A percentile compares a stretch with the other conserved stretches of the same genome.
Conservation (phyloP, 2,888 invertebrate species). For the Synanthedon formicaeformis region DNA sequence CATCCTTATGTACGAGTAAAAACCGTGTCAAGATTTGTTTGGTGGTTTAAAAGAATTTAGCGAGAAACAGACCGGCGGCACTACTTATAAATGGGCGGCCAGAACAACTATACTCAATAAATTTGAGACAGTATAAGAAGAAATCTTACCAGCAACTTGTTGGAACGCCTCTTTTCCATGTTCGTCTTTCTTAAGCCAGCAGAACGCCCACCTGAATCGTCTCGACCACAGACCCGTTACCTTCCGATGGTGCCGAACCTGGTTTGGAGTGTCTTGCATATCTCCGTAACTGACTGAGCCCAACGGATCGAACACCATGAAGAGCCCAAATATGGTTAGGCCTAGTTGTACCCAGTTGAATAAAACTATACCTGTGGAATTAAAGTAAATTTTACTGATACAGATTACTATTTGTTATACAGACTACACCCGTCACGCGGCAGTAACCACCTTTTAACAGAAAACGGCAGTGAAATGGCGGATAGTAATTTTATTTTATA, state of each 20-base stretch:
- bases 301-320: slow-evolving; percentile 85
- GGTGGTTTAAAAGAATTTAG: too few relatives aligned
- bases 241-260: slow-evolving; percentile 76
- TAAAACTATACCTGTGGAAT: slow-evolving; percentile 75
- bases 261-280: slow-evolving; percentile 74
- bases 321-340: slow-evolving; percentile 79
- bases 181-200: slow-evolving; percentile 79
- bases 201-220: slow-evolving; percentile 81
- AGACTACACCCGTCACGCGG: too few relatives aligned
- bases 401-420: too few relatives aligned
- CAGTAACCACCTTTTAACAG: too few relatives aligned
- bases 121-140: background rate
- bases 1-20: too few relatives aligned
- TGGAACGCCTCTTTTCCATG: slow-evolving; percentile 83
- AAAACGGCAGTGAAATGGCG: too few relatives aligned
- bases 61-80: too few relatives aligned
- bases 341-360: slow-evolving; percentile 86
- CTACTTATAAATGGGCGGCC: too few relatives aligned
- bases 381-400: too few relatives aligned
- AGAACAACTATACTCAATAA: too few relatives aligned
- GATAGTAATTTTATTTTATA: too few relatives aligned
- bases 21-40: too few relatives aligned
- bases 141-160: slow-evolving; percentile 76
- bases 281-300: slow-evolving; percentile 76
- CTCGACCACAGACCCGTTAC: slow-evolving; percentile 81